phyloP scores from a whole-genome alignment of 2,113 vertebrate genomes.

The Ceyx melanurus region DNA sequence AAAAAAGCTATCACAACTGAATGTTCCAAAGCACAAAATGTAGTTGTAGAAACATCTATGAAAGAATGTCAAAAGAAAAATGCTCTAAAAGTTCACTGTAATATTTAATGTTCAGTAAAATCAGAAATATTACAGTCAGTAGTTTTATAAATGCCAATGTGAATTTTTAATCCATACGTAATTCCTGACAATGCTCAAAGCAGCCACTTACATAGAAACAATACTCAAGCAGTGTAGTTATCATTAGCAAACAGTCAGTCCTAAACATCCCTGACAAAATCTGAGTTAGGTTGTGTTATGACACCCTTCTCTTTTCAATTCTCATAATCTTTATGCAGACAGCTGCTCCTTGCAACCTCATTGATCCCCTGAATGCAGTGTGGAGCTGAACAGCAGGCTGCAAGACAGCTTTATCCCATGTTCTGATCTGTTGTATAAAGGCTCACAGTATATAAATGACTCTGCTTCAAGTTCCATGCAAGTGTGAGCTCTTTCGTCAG shows the following conservation, averaged over 20 bases:
- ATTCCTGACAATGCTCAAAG: background rate
- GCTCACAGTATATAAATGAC: background rate
- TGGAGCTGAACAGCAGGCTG: background rate
- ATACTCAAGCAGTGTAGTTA: background rate
- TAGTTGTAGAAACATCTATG: background rate
- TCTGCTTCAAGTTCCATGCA: background rate
- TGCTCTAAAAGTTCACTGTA: background rate
- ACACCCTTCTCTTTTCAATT: background rate
- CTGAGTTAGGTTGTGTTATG: background rate
- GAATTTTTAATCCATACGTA: background rate
- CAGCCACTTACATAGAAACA: background rate
- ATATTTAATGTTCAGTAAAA: background rate
- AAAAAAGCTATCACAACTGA: background rate
- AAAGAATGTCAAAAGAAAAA: background rate
- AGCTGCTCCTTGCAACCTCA: slow-evolving; percentile 25
- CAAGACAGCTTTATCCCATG: background rate
- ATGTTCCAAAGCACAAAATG: background rate
- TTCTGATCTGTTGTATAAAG: background rate
- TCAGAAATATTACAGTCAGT: background rate
- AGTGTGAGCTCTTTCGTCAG: background rate
- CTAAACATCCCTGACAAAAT: background rate
- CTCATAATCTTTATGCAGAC: slow-evolving; percentile 23
- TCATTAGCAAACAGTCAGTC: background rate
- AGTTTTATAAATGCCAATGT: background rate
- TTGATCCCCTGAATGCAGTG: background rate